These are phyloP conservation scores for Hippocampus comes DNA, from an alignment of 2,113 vertebrate species.

Conservation along the genomic window DNA sequence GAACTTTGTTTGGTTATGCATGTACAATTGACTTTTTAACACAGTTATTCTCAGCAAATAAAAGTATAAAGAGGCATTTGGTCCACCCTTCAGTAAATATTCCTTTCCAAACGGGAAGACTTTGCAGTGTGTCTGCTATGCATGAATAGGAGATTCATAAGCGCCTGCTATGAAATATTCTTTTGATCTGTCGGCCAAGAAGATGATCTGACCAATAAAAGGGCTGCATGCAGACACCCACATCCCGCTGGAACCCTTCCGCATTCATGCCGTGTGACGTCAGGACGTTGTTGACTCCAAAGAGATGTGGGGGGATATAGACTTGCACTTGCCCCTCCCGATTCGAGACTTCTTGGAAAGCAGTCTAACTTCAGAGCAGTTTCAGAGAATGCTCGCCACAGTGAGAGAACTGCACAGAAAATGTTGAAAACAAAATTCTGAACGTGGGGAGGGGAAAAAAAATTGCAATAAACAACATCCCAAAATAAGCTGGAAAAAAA, in stretches of 20 bases:
- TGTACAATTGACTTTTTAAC: not conserved
- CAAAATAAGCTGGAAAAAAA: constrained; percentile 29
- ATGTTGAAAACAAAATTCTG: constrained; percentile 36
- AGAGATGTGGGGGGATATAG: constrained; percentile 12
- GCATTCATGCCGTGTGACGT: constrained; percentile 9
- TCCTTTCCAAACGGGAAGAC: not conserved
- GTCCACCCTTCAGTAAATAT: not conserved
- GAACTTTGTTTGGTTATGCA: not conserved
- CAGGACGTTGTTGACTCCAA: constrained; percentile 31
- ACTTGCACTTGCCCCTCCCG: constrained; percentile 31
- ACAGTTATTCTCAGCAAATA: not conserved
- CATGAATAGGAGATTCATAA: not conserved
- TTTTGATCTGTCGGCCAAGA: constrained; percentile 8
- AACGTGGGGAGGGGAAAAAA: constrained; percentile 9
- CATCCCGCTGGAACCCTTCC: not conserved
- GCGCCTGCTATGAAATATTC: not conserved
- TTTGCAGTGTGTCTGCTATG: not conserved
- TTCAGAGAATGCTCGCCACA: constrained; percentile 27
- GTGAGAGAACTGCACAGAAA: constrained; percentile 8
- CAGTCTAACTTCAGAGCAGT: constrained; percentile 53
- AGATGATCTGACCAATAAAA: constrained; percentile 6
- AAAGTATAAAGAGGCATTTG: not conserved
- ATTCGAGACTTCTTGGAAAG: constrained; percentile 58
- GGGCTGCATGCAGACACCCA: constrained; percentile 3
- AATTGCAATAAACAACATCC: constrained; percentile 30